Base-by-base conservation (phyloP, 2,797 vertebrate genomes). In the Paramormyrops hopkinsi region DNA sequence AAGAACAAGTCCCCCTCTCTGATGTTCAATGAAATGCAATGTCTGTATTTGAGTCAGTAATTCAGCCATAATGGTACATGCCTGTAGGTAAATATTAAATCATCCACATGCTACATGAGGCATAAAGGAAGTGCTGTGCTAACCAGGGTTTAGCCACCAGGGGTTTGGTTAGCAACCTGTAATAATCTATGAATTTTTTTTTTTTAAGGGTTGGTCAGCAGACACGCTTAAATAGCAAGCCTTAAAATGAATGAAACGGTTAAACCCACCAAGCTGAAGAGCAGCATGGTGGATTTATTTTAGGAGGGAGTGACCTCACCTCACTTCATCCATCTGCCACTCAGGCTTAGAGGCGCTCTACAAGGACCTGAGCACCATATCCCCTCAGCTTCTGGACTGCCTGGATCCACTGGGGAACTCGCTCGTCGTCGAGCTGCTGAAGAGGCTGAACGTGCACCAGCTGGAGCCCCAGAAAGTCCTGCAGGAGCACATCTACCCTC, bases 401-500 rank as follows among this genome's bases (percentile, higher is more conserved):
- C 90, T 96, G 92, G 95, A 95, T 48, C 94, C 95, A 12, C 93
- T 96, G 92, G 95, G 96, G 37, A 94, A 94, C 88, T 95, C 96
- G 82, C 96, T 97, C 92, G 93, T 96, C 14, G 89, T 91, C 4
- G 95, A 96, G 93, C 95, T 97, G 90, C 95, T 97, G 17, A 94
- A 91, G 86, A 93, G 91, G 89, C 93, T 97, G 0, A 94, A 95
- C 1, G 95, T 97, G 86, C 95, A 97, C 3, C 93, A 96, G 2
- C 92, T 97, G 91, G 95, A 96, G 91, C 96, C 96, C 2, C 93
- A 95, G 9, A 93, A 96, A 91, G 93, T 97, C 37, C 91, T 97
- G 88, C 92, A 94, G 87, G 92, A 96, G 88, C 96, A 97, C 93
- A 96, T 97, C 92, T 96, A 96, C 91, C 96, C 96, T 0, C 59